A percentile compares a stretch with the other conserved stretches of the same genome.
These are phyloP conservation scores for Carcina quercana DNA, from an alignment of 2,888 invertebrate genomes.

Conservation along the genomic window DNA sequence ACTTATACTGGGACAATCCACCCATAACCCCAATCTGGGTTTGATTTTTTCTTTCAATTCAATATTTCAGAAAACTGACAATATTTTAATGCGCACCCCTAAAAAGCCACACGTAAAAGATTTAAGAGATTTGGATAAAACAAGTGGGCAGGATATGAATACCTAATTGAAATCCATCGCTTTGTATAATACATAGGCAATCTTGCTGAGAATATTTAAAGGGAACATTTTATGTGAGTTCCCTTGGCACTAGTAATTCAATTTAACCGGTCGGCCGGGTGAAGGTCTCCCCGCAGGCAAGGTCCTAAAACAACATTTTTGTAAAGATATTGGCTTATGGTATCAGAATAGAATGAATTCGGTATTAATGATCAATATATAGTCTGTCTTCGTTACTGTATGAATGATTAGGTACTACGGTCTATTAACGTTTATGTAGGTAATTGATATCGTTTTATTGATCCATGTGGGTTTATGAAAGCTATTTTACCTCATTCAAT, in stretches of 20 bases:
- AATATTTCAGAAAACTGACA: no score
- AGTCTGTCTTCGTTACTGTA: no score
- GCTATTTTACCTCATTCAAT: not conserved
- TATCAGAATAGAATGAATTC: conserved; percentile 23
- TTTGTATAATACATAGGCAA: no score
- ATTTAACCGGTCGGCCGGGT: conserved; percentile 22
- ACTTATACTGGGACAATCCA: no score
- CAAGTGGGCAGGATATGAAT: not conserved
- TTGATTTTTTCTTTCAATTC: no score
- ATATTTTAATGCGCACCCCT: no score
- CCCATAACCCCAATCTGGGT: no score
- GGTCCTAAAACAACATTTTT: conserved; percentile 47
- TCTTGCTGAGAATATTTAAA: not conserved
- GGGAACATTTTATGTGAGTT: not conserved
- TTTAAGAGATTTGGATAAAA: not conserved
- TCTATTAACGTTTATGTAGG: no score
- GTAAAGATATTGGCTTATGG: conserved; percentile 27
- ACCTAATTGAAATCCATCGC: no score
- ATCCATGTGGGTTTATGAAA: not conserved
- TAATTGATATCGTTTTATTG: conserved; percentile 1
- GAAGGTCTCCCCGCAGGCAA: conserved; percentile 27
- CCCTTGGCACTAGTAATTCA: conserved; percentile 23
- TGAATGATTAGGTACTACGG: no score
- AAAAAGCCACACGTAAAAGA: not conserved
- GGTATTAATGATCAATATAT: conserved; percentile 24